Evolutionary conservation across 2,113 vertebrate genomes (phyloP).

Genomic region (Ophiodon elongatus): DNA sequence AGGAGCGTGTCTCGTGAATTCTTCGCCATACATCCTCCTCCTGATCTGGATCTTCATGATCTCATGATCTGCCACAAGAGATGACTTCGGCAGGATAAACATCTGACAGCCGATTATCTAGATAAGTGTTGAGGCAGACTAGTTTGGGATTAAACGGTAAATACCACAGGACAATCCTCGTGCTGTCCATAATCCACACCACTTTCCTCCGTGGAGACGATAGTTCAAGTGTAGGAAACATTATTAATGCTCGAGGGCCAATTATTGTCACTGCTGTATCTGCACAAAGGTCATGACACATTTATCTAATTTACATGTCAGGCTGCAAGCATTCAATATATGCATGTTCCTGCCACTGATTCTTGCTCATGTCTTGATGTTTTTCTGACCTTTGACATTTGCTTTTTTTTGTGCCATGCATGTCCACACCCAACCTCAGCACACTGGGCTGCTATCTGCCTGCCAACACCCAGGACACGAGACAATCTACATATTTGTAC

Average conservation of each 20-base stretch:
- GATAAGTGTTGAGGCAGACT: conserved; percentile 23
- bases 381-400: background rate
- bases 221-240: background rate
- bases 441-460: background rate
- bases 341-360: background rate
- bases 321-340: background rate
- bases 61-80: background rate
- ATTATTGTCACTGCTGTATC: background rate
- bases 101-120: conserved; percentile 25
- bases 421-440: background rate
- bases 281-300: background rate
- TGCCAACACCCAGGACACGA: background rate
- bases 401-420: background rate
- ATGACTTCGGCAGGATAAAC: conserved; percentile 22
- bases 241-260: background rate
- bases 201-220: background rate
- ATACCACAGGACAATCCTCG: conserved; percentile 15
- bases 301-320: background rate
- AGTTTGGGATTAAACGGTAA: conserved; percentile 13
- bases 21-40: background rate
- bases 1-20: background rate
- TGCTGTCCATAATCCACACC: conserved; percentile 5
- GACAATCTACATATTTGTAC: background rate
- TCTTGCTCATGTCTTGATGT: background rate
- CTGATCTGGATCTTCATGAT: background rate